Conservation (phyloP, 2,888 invertebrate genomes). For the Hyposoter didymator region DNA sequence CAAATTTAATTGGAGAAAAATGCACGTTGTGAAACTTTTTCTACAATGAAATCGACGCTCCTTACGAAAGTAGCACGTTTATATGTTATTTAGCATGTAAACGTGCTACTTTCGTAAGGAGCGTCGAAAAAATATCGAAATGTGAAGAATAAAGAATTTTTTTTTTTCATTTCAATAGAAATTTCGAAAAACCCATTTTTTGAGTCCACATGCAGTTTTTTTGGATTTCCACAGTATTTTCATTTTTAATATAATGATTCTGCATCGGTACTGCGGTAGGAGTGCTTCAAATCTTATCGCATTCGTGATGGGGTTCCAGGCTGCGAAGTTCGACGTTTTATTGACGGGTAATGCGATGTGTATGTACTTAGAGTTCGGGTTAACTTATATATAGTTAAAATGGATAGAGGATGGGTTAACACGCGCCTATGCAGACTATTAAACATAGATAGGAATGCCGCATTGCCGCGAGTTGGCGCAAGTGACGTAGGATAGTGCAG, state of each 20-base stretch:
- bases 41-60: too few species aligned
- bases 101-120: too few species aligned
- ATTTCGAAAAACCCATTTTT: too few species aligned
- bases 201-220: neutral
- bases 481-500: slow-evolving; percentile 69
- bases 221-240: neutral
- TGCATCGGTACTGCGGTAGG: neutral
- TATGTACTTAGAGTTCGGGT: slow-evolving; percentile 8
- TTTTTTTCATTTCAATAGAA: neutral
- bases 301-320: slow-evolving; percentile 1
- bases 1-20: too few species aligned
- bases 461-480: slow-evolving; percentile 80
- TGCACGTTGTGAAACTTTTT: neutral
- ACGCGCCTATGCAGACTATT: slow-evolving; percentile 80
- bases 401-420: slow-evolving; percentile 32
- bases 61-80: too few species aligned
- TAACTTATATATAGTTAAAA: slow-evolving; percentile 17
- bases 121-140: too few species aligned
- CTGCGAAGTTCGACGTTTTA: slow-evolving; percentile 14
- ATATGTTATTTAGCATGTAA: too few species aligned
- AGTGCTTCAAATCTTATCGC: slow-evolving; percentile 23
- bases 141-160: too few species aligned
- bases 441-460: slow-evolving; percentile 82
- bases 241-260: neutral
- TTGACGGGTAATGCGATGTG: slow-evolving; percentile 27